Evolutionary conservation across 2,888 invertebrate species (phyloP), one percentile per base, ranked within the genome.

Genomic region (Amiota communis): DNA sequence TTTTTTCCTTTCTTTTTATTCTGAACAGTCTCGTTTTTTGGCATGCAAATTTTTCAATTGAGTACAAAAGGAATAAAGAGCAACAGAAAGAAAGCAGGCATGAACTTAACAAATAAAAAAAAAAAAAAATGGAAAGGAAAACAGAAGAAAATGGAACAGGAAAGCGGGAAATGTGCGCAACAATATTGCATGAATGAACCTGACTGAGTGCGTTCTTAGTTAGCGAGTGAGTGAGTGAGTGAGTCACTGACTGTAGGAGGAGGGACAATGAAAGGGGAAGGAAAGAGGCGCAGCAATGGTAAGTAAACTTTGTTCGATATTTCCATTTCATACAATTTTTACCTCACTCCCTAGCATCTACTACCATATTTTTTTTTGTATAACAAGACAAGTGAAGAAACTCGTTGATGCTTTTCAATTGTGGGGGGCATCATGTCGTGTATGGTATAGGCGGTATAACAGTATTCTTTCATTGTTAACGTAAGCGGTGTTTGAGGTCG

Each of bases 231-330:
- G 17, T 15, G 15, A 15, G 59, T 59, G 8, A 20, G 20, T 17
- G 59, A 6, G 59, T 2, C n/a, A n/a, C 17, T 20, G 20, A 17
- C 17, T 61, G 23, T 23, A 8, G 61, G 2, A 17, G 17, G 15
- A 20, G 23, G n/a, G 57, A 13, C 15, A 17, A 13, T 65, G 59
- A 47, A 12, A 77, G 64, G 11, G 73, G 13, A 70, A 9, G 15
- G 75, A 75, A 61, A 17, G 47, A 13, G 64, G 8, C 20, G 20
- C 59, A 12, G 59, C 20, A 17, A 20, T 48, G 67, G 23, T 68
- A 68, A 68, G 67, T 68, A 81, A 83, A 81, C 84, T 82, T 83
- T 81, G 79, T 80, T 81, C 84, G 82, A 82, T 84, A 82, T 82
- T 82, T 83, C 51, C 67, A 68, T 68, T 68, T 36, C 36, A 36